Evolutionary conservation across 2,797 vertebrate genomes (phyloP), one percentile per base, ranked within the genome.

Genomic region (Hippopotamyrus pictus): DNA sequence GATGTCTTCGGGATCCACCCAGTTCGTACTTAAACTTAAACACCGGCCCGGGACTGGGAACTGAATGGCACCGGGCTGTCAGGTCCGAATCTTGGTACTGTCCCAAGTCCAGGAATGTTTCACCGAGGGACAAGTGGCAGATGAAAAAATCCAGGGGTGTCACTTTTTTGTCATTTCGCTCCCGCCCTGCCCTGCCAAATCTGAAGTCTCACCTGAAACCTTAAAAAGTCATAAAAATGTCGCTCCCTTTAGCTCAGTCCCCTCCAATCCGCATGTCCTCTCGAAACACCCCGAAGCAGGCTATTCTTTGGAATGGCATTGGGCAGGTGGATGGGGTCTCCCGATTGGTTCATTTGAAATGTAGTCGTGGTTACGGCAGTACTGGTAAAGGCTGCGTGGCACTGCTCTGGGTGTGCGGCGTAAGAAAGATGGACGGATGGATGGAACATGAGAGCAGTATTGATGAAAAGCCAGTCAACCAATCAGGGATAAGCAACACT

Each of bases 121-220:
- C 48, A 51, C 44, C 25, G 22, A 29, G 86, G 48, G 48, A 85
- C 25, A 87, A 59, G 29, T 87, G 51, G 25, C 84, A 57, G 54
- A 33, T 17, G 29, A 37, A 86, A 86, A 25, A 54, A 54, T 6
- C 54, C 25, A 33, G 51, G 25, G 51, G 25, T 25, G 51, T 57
- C 22, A 17, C 33, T 85, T 6, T 84, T 84, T 89, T n/a, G 44
- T 17, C 79, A 46, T 54, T 25, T 7, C 11, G 8, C 79, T 44
- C n/a, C 29, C 25, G 1, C 44, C 41, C 17, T 69, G 41, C 57
- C 51, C 46, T 7, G 29, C n/a, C 54, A 54, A 82, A 69, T 79
- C 29, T 88, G 69, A 76, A 76, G 69, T 88, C 51, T 29, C 37
- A 14, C 48, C 88, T 83, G 88, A 79, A 50, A 88, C 29, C 69